Evolutionary conservation across 1,140 invertebrate genomes (phyloP).

Genomic region (Bombus vancouverensis): DNA sequence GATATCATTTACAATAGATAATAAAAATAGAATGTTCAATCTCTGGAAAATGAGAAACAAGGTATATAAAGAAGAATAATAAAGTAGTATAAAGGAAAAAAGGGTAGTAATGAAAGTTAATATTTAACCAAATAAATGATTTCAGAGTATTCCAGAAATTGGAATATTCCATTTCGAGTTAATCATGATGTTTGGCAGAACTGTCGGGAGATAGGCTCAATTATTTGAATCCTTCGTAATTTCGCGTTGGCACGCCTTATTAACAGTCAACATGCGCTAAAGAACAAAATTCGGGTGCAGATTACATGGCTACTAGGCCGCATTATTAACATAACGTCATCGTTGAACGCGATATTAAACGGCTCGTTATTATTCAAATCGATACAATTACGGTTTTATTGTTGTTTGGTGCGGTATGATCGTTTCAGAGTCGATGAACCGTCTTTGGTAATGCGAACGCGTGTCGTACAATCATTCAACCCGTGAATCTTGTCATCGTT

Average conservation of each 20-base stretch:
- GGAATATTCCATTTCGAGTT: not conserved
- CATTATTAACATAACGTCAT: slow-evolving; percentile 26
- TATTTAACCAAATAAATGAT: no score
- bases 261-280: slow-evolving; percentile 22
- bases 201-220: not conserved
- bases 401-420: not conserved
- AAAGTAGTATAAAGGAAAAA: no score
- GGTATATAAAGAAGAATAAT: no score
- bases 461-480: no score
- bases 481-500: not conserved
- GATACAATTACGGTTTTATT: slow-evolving; percentile 21
- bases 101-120: no score
- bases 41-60: no score
- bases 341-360: slow-evolving; percentile 22
- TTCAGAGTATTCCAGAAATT: no score
- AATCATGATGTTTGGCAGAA: not conserved
- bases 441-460: not conserved
- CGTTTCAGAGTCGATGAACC: not conserved
- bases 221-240: not conserved
- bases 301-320: slow-evolving; percentile 1
- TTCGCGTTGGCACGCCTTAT: slow-evolving; percentile 7
- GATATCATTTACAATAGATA: no score
- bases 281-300: not conserved
- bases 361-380: slow-evolving; percentile 26
- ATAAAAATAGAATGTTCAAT: no score